Evolutionary conservation across 2,113 vertebrate species (phyloP).

Genomic region (Gorsachius goisagi): DNA sequence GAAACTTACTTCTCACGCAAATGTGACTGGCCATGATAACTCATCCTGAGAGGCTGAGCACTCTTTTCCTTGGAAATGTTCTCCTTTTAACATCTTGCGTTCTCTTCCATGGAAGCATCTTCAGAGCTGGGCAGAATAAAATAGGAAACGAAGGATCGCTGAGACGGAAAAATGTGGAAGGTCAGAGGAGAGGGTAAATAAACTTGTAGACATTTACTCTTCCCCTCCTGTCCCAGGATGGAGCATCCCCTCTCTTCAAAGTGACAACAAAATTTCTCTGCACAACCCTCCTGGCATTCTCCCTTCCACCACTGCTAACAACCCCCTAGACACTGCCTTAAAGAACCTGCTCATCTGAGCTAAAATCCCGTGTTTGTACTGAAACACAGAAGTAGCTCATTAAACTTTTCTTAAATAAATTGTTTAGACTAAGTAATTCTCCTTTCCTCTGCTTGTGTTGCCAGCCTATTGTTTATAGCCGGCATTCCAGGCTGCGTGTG

Average conservation of each 20-base stretch:
- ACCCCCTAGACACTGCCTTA: neutral
- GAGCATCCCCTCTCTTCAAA: neutral
- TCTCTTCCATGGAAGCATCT: neutral
- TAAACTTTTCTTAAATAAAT: conserved; percentile 50
- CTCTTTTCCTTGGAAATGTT: neutral
- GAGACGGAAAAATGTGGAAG: neutral
- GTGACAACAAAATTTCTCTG: neutral
- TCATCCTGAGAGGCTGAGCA: neutral
- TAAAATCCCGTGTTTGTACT: neutral
- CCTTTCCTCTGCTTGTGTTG: conserved; percentile 30
- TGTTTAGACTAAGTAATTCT: conserved; percentile 50
- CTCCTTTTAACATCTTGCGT: neutral
- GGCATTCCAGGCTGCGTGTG: conserved; percentile 21
- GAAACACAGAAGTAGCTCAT: conserved; percentile 27
- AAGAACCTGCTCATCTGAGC: neutral
- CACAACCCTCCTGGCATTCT: neutral
- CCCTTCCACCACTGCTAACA: neutral
- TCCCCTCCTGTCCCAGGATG: neutral
- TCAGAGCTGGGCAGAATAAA: neutral
- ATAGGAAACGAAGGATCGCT: neutral
- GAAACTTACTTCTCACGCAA: neutral
- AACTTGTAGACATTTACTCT: neutral
- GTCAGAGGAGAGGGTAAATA: neutral
- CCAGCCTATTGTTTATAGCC: conserved; percentile 48
- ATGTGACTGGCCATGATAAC: neutral